A percentile compares a stretch with the other conserved stretches of the same genome.
Conservation (phyloP, 2,797 vertebrate genomes). For the Malurus splendens region DNA sequence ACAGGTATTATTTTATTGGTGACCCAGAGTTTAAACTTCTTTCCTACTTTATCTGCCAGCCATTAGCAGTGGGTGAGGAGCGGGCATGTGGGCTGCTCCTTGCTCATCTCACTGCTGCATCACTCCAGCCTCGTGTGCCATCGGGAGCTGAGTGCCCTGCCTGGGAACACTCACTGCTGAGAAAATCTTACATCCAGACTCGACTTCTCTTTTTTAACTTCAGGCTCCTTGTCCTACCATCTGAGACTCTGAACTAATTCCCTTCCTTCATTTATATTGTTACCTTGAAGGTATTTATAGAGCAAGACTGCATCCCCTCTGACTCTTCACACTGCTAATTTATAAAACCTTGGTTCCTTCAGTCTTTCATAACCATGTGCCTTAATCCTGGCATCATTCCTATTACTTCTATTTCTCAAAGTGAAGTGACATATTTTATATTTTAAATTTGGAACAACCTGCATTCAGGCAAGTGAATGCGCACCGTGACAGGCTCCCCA, state of each 20-base stretch:
- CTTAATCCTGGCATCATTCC: background rate
- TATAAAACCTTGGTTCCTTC: slow-evolving; percentile 16
- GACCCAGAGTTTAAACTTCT: background rate
- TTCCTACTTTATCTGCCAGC: background rate
- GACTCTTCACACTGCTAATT: slow-evolving; percentile 34
- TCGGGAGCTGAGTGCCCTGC: background rate
- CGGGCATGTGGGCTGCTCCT: background rate
- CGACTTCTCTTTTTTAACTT: slow-evolving; percentile 5
- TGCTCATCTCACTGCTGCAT: accelerated
- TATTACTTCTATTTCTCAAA: background rate
- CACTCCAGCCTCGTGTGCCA: background rate
- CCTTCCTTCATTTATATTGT: slow-evolving; percentile 55
- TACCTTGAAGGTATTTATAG: slow-evolving; percentile 64
- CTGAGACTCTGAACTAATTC: slow-evolving; percentile 50
- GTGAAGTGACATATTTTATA: accelerated
- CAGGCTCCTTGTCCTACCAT: slow-evolving; percentile 23
- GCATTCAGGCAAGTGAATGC: background rate
- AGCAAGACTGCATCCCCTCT: slow-evolving; percentile 15
- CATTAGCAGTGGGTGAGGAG: background rate
- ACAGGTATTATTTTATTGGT: accelerated
- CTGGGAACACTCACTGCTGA: background rate
- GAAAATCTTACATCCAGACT: background rate
- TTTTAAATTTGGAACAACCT: background rate
- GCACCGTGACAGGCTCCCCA: accelerated
- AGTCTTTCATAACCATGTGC: background rate